phyloP scores from a whole-genome alignment of 2,797 vertebrate species.

The Pogoniulus pusillus region DNA sequence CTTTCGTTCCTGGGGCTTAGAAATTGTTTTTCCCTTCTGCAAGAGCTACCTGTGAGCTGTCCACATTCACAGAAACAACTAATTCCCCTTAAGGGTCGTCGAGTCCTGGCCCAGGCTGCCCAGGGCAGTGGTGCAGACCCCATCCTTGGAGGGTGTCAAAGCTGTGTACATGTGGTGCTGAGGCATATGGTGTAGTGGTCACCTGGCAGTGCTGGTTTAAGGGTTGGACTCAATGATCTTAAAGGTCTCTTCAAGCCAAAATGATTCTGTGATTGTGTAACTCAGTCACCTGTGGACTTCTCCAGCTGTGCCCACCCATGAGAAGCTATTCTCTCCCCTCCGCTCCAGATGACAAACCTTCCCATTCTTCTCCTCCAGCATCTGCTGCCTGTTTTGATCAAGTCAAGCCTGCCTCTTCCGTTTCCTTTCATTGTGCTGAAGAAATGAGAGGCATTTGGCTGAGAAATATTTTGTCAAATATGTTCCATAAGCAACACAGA shows the following conservation, averaged over 20 bases:
- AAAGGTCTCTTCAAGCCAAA: too few relatives aligned
- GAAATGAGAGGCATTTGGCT: constrained; percentile 46
- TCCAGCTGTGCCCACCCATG: not conserved
- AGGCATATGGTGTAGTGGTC: too few relatives aligned
- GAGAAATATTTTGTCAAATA: constrained; percentile 33
- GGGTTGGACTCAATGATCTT: too few relatives aligned
- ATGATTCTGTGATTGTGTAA: too few relatives aligned
- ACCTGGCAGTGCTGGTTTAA: too few relatives aligned
- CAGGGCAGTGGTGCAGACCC: too few relatives aligned
- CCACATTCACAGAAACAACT: not conserved
- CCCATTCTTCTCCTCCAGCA: constrained; percentile 23
- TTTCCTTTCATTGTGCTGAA: constrained; percentile 74
- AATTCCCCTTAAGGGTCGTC: too few relatives aligned
- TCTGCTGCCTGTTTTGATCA: constrained; percentile 59
- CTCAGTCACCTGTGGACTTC: not conserved
- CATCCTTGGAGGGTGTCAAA: too few relatives aligned
- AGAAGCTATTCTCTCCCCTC: not conserved
- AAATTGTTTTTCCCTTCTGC: not conserved
- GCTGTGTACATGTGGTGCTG: too few relatives aligned
- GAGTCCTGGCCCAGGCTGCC: too few relatives aligned
- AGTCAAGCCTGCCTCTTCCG: constrained; percentile 58
- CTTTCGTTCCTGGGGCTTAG: not conserved
- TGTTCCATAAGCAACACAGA: not conserved
- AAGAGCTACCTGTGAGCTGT: not conserved
- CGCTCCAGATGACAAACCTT: constrained; percentile 6